Evolutionary conservation across 2,888 invertebrate genomes (phyloP), one percentile per base, ranked within the genome.

Genomic region (Scaptomyza tumidula): DNA sequence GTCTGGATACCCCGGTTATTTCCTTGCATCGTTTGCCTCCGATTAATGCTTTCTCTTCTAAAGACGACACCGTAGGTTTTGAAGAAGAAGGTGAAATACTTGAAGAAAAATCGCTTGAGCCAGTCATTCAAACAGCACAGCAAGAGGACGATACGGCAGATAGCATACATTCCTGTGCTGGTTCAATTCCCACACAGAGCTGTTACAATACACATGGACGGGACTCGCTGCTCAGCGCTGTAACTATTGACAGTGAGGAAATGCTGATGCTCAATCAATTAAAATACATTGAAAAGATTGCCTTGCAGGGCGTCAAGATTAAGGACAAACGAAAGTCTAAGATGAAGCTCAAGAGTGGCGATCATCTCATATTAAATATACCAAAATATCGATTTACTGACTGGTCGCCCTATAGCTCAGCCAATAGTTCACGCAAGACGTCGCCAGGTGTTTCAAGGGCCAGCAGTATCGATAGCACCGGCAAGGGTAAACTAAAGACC

Each of bases 41-140:
- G 7, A 95, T 96, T 91, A 96, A 97, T 91, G 96, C 97, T 0
- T 97, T 97, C 90, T 97, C 97, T 2, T 96, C 97, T 27, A 97
- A 97, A 92, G 97, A 97, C 90, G 97, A 97, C 89, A 97, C 97
- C 0, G 95, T 97, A 0, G 97, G 95, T 80, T 94, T 94, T 65
- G 96, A 96, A 75, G 95, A 95, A 89, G 94, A 94, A 90, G 94
- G 93, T 0, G 94, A 93, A 81, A 93, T 94, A 71, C 91, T 94
- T 2, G 94, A 94, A 90, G 94, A 94, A 68, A 94, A 94, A 85
- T 91, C 93, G 0, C 88, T 94, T n/a, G 88, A 89, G 46, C 84
- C 87, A 0, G 81, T 86, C 11, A 79, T 75, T 55, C 80, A 89
- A 27, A 92, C 92, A 74, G 93, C 93, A 29, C 93, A 93, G 10